Conservation (phyloP, 2,113 vertebrate species). For the Aythya baeri region DNA sequence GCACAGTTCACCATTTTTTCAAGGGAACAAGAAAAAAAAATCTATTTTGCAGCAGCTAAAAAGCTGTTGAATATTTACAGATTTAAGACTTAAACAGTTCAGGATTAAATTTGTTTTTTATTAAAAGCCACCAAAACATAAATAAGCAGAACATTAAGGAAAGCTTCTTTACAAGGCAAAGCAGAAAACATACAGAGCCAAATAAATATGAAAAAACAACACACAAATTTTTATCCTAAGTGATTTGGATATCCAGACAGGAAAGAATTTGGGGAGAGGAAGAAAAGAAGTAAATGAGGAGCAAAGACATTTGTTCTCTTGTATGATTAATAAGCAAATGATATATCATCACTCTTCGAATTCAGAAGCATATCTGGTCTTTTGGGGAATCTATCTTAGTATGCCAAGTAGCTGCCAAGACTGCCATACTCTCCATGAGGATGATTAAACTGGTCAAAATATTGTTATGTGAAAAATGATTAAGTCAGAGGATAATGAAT, state of each 20-base stretch:
- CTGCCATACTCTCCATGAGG: constrained; percentile 59
- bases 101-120: background rate
- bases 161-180: background rate
- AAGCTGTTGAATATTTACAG: background rate
- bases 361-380: constrained; percentile 54
- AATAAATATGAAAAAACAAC: background rate
- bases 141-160: background rate
- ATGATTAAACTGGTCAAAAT: constrained; percentile 70
- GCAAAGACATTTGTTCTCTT: constrained; percentile 12
- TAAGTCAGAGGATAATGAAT: constrained; percentile 57
- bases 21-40: background rate
- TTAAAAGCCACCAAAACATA: background rate
- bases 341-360: constrained; percentile 49
- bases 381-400: constrained; percentile 64
- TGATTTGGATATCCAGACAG: background rate
- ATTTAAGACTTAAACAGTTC: background rate
- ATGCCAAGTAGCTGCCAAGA: constrained; percentile 67
- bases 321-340: constrained; percentile 68
- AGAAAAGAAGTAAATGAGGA: background rate
- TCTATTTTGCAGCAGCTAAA: background rate
- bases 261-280: background rate
- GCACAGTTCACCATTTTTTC: background rate
- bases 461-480: constrained; percentile 61
- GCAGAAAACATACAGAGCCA: background rate
- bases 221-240: background rate